A percentile compares a stretch with the other conserved stretches of the same genome.
Evolutionary conservation across 2,113 vertebrate species (phyloP).

Genomic region (Peromyscus leucopus): DNA sequence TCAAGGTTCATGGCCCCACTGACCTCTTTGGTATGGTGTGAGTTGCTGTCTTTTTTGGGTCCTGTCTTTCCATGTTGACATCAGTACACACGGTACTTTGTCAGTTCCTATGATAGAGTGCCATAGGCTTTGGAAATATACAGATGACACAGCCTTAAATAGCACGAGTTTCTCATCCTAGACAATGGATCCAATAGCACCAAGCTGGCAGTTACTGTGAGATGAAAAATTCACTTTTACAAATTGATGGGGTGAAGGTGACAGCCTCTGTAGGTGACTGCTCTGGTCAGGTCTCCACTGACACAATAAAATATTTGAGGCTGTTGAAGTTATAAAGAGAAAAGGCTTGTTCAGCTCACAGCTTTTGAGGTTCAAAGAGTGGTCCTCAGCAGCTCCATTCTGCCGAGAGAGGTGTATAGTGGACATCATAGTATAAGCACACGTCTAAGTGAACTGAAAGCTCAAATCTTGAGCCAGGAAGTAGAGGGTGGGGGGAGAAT

Average conservation of each 20-base stretch:
- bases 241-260: accelerated
- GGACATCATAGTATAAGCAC: no score
- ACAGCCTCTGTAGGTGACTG: not conserved
- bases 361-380: not conserved
- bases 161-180: not conserved
- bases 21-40: not conserved
- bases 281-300: not conserved
- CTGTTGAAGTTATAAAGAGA: not conserved
- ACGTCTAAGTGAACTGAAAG: not conserved
- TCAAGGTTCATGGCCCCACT: accelerated
- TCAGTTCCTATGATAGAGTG: not conserved
- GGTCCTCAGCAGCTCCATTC: no score
- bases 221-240: not conserved
- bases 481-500: not conserved
- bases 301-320: not conserved
- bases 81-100: accelerated
- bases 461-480: not conserved
- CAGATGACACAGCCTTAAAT: accelerated
- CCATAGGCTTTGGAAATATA: not conserved
- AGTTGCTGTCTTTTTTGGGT: not conserved
- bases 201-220: not conserved
- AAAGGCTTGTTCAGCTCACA: not conserved
- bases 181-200: not conserved
- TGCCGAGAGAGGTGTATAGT: not conserved
- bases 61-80: not conserved